Evolutionary conservation across 2,113 vertebrate genomes (phyloP).

Genomic region (Lepisosteus oculatus): DNA sequence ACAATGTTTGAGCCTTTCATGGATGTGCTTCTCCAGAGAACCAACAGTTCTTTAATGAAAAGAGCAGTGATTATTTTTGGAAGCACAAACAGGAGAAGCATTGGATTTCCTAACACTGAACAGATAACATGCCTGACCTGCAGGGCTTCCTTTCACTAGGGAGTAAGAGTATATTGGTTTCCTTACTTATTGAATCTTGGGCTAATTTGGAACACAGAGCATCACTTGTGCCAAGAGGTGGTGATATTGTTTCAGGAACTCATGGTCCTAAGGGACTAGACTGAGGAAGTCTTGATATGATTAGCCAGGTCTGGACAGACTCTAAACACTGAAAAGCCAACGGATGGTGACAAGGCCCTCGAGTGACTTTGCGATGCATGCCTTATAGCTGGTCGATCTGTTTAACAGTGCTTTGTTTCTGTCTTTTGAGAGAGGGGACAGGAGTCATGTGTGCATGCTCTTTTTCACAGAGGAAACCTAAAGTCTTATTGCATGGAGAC

Average conservation of each 20-base stretch:
- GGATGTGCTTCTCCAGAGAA: too few species aligned
- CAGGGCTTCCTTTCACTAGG: neutral
- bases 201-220: neutral
- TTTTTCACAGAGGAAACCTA: too few species aligned
- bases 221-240: neutral
- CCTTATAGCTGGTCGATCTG: too few species aligned
- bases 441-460: too few species aligned
- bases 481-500: too few species aligned
- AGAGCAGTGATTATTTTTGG: neutral
- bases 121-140: neutral
- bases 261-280: neutral
- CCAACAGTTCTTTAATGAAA: neutral
- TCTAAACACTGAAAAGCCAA: neutral
- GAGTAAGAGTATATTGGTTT: neutral
- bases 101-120: neutral
- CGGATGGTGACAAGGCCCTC: too few species aligned
- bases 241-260: neutral
- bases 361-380: too few species aligned
- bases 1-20: too few species aligned
- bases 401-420: too few species aligned
- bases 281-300: conserved; percentile 3
- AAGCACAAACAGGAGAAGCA: neutral
- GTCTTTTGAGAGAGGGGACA: too few species aligned
- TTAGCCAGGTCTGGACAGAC: conserved; percentile 5
- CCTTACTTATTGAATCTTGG: neutral